Evolutionary conservation across 30 jellyfish, hydroid and myxozoan species (phyloP), one percentile per base, ranked within the genome.

Genomic region (Aurelia aurita): DNA sequence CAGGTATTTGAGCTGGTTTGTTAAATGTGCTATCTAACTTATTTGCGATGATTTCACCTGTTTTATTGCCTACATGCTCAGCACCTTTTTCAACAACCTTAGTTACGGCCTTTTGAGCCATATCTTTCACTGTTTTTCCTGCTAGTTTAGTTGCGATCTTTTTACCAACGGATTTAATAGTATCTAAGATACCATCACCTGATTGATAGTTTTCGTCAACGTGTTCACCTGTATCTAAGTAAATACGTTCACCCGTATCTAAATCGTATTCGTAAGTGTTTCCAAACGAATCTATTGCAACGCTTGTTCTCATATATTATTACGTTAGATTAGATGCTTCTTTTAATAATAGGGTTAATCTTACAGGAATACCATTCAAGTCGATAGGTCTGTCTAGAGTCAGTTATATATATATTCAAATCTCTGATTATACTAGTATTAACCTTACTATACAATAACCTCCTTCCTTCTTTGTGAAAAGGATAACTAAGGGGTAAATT

Each of bases 401-500:
- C 83, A 4, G 83, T 70, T 29, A 70, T 70, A 70, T 70, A 70
- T 35, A 70, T 70, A 27, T 65, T 70, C 26, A 70, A 19, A 27
- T 70, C 72, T 14, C 27, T 43, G 34, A 70, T 70, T 27, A 70
- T 70, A 47, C 39, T 70, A 16, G 83, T 70, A 70, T 70, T 70
- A 4, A 70, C n/a, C 70, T 70, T 70, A 21, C 21, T 10, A 43
- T 15, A 70, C 31, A 70, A 35, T 49, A 70, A 25, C 68, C 83
- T 70, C 39, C 83, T 43, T 70, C 72, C 83, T 47, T 70, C 83
- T 70, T 39, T 35, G 14, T 70, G 65, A 47, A 70, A 70, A 15
- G 83, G 83, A 47, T 35, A 70, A 27, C 68, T 19, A 15, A 70
- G 83, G 15, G 83, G 20, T 67, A 67, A 35, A 35, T 67, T 67